phyloP scores from a whole-genome alignment of 2,113 vertebrate species.

The Gorsachius goisagi region DNA sequence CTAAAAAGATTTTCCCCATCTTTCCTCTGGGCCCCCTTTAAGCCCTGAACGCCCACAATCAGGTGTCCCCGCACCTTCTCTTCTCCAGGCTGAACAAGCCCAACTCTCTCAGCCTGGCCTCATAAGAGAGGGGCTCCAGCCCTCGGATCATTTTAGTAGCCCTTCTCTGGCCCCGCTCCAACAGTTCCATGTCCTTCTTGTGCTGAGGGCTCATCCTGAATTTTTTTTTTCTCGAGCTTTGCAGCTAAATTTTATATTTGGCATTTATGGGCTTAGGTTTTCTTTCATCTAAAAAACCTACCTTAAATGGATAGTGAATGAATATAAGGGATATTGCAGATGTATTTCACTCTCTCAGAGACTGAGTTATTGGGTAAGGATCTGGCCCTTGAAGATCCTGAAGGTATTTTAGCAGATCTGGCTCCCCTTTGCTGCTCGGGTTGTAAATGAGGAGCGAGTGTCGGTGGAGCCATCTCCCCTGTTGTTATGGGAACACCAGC shows the following conservation, averaged over 20 bases:
- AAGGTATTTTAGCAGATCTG: background rate
- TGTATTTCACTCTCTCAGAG: background rate
- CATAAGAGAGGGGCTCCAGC: too few relatives aligned
- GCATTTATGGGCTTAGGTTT: background rate
- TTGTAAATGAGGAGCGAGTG: background rate
- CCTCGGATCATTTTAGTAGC: too few relatives aligned
- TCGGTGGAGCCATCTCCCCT: background rate
- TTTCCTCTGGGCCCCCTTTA: too few relatives aligned
- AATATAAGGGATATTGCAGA: background rate
- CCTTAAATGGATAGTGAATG: background rate
- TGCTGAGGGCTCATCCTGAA: too few relatives aligned
- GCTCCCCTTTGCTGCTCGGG: background rate
- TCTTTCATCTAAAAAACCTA: background rate
- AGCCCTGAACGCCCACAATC: too few relatives aligned
- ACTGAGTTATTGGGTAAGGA: background rate
- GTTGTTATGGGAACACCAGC: conserved; percentile 7
- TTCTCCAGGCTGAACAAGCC: too few relatives aligned
- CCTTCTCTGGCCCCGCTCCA: too few relatives aligned
- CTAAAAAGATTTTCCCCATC: too few relatives aligned
- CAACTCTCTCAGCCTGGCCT: too few relatives aligned
- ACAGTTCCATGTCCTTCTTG: too few relatives aligned
- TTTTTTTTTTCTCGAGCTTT: background rate
- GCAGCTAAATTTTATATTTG: background rate
- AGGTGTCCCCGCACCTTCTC: too few relatives aligned
- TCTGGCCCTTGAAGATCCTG: background rate